phyloP scores from a whole-genome alignment of 2,113 vertebrate genomes.

The Candoia aspera region DNA sequence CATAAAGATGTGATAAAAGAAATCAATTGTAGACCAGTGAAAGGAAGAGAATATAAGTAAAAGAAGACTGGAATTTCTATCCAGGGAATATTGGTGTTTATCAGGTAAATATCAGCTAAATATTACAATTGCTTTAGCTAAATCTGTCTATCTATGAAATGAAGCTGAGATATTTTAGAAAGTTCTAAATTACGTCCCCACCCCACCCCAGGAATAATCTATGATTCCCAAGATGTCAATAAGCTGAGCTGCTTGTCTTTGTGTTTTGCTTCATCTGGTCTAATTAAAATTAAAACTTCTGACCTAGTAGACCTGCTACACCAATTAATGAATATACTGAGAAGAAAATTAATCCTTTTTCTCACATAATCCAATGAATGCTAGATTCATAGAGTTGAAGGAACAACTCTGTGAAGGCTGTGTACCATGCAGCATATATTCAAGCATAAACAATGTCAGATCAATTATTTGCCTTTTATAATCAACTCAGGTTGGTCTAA shows the following conservation, averaged over 20 bases:
- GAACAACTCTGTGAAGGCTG: background rate
- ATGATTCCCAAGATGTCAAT: slow-evolving; percentile 2
- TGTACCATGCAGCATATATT: slow-evolving; percentile 13
- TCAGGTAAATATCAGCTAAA: background rate
- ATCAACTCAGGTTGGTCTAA: background rate
- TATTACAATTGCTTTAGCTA: background rate
- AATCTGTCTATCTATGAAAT: background rate
- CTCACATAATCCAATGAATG: background rate
- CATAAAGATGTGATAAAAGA: background rate
- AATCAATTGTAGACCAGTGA: background rate
- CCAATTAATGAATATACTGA: background rate
- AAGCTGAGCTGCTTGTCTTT: background rate
- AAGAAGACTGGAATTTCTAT: slow-evolving; percentile 19
- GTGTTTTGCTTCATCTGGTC: slow-evolving; percentile 11
- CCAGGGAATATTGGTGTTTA: slow-evolving; percentile 17
- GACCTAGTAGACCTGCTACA: background rate
- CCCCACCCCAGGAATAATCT: background rate
- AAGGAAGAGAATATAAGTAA: background rate
- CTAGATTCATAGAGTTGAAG: background rate
- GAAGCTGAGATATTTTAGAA: slow-evolving; percentile 12
- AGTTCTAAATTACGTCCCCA: slow-evolving; percentile 1
- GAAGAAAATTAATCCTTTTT: slow-evolving; percentile 29
- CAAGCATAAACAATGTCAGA: slow-evolving; percentile 7
- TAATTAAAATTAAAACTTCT: slow-evolving; percentile 2
- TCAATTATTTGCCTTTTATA: background rate